Base-by-base conservation (phyloP, 2,888 invertebrate species). In the Eupithecia exiguata region DNA sequence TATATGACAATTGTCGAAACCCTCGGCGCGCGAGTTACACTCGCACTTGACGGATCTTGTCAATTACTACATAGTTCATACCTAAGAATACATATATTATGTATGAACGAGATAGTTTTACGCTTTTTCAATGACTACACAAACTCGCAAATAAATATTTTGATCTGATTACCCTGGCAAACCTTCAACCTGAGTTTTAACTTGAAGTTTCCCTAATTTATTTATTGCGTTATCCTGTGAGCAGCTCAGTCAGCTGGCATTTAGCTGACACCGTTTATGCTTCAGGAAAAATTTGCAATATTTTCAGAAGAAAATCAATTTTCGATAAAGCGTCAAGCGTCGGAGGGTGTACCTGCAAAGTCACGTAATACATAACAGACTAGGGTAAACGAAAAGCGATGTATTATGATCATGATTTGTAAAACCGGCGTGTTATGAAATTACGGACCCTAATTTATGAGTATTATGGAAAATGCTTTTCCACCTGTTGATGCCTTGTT, bases 241-340 rank as follows among this genome's bases (percentile, higher is more conserved):
- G 69, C 71, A 80, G 81, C 78, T 80, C 78, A 78, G 78, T 78
- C 83, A 75, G 81, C 80, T 83, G 84, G 83, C 79, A 81, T 81
- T 83, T 79, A 46, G 84, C 87, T 87, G 86, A 87, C 86, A 84
- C 78, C 74, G 84, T 81, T 79, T 83, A 77, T 74, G 74, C 83
- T 81, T 79, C 83, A 80, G 78, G 80, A 86, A 87, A 90, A 91
- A 89, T 91, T 89, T 91, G 88, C 88, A 91, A 91, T 90, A 91
- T 92, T 89, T 91, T 85, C 84, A 84, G 86, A 84, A 83, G 84
- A 88, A 91, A 91, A 91, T 91, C 91, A 91, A 92, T 92, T 92
- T 92, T 86, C 88, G 89, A 90, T 88, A 89, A 83, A 88, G 87
- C 87, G 87, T 89, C 87, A 89, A 84, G 81, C 81, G 82, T 81